Base-by-base conservation (phyloP, 2,888 invertebrate species). In the Ophion ellenae region DNA sequence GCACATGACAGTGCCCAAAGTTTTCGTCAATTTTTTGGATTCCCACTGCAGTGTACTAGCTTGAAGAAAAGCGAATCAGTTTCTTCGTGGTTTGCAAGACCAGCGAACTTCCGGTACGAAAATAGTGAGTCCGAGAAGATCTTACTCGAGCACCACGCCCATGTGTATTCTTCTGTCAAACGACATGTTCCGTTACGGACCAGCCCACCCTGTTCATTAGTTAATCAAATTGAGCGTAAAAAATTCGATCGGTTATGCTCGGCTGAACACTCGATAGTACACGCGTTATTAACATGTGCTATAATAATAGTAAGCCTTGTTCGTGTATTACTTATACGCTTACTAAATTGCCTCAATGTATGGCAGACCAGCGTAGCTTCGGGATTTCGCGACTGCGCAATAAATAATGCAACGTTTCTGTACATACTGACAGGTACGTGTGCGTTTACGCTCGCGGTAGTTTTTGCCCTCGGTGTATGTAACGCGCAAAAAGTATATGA, bases 201-300 rank as follows among this genome's bases (percentile, higher is more conserved):
- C 85, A 47, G 71, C 77, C 57, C 57, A 79, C 40, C 32, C 85
- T 84, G 87, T 80, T 89, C 91, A 90, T 90, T 91, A 89, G 90
- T 90, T 90, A 90, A 89, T 90, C 90, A 90, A 92, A 92, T 92
- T 90, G 91, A 88, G 88, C 88, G 88, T 90, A 91, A 92, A 91
- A 91, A 90, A 90, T 88, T 88, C 86, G 83, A 86, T 89, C 89
- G 76, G 81, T 83, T 86, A 82, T 85, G 84, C 61, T 73, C 66
- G 80, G 77, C 70, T 77, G 77, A 24, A 74, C 80, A 28, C 11
- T 75, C 76, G 71, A 80, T 77, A 57, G 53, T 71, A 73, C 59
- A 53, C 61, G 67, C 66, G 14, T 61, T 61, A 61, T 70, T 61
- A 70, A 78, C 69, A 3, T 57, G 40, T 69, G 59, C 63, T 24